Evolutionary conservation across 2,888 invertebrate species (phyloP).

Genomic region (Torymus aiolomorphi): DNA sequence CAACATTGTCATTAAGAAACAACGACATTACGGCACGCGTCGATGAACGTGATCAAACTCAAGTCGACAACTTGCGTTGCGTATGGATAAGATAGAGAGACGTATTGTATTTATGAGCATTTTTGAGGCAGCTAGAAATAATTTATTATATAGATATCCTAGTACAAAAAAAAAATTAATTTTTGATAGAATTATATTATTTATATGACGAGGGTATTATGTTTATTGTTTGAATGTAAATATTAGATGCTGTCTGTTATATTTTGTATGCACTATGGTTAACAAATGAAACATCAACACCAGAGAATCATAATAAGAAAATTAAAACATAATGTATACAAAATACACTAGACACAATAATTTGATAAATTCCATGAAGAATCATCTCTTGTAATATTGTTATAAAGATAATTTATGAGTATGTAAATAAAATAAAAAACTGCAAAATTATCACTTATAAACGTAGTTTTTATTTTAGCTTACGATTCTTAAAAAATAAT

Average conservation of each 20-base stretch:
- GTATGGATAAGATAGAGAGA: background rate
- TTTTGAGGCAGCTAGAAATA: constrained; percentile 59
- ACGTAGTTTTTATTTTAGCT: constrained; percentile 8
- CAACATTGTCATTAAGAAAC: background rate
- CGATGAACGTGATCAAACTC: constrained; percentile 14
- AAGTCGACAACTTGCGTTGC: constrained; percentile 13
- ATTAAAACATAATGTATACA: constrained; percentile 29
- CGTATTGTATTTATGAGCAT: constrained; percentile 44
- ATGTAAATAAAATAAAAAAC: constrained; percentile 62
- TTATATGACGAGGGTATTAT: constrained; percentile 62
- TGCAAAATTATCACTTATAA: constrained; percentile 32
- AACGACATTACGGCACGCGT: background rate
- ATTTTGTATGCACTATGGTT: constrained; percentile 52
- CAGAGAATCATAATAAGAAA: constrained; percentile 9
- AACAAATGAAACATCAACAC: constrained; percentile 23
- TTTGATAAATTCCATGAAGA: constrained; percentile 46
- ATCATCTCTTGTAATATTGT: constrained; percentile 58
- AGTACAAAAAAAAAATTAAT: constrained; percentile 66
- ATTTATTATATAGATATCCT: constrained; percentile 64
- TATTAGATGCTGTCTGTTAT: constrained; percentile 41
- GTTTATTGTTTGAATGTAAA: constrained; percentile 61
- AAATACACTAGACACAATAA: constrained; percentile 51
- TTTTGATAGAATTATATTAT: constrained; percentile 68
- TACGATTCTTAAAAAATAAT: background rate
- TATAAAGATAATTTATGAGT: constrained; percentile 53